Conservation (phyloP, 2,888 invertebrate species). For the Frankliniella intonsa region DNA sequence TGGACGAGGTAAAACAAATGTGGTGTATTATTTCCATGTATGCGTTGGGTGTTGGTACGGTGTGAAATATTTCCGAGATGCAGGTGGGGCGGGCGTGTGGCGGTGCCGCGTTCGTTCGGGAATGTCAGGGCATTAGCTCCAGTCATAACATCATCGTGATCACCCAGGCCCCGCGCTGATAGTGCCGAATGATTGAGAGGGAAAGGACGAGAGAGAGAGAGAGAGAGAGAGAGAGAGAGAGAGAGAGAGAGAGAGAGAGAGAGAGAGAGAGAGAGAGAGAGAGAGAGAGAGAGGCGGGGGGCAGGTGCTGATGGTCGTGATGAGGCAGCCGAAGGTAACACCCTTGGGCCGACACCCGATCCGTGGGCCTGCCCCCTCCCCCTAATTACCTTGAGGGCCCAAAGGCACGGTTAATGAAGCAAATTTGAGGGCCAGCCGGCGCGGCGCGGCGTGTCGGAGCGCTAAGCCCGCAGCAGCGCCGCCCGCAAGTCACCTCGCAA, state of each 20-base stretch:
- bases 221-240: constrained; percentile 32
- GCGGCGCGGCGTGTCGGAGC: not conserved
- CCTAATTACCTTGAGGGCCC: not conserved
- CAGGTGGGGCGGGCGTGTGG: too few species aligned
- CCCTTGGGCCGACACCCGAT: not conserved
- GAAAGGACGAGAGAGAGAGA: constrained; percentile 31
- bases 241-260: constrained; percentile 35
- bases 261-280: constrained; percentile 41
- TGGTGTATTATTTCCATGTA: too few species aligned
- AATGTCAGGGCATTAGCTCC: too few species aligned
- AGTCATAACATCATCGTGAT: too few species aligned
- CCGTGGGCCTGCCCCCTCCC: not conserved
- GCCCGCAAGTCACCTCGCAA: not conserved
- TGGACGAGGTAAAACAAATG: too few species aligned
- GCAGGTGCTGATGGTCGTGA: not conserved
- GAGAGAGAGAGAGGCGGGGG: constrained; percentile 41
- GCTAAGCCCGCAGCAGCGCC: not conserved
- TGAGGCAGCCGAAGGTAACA: not conserved
- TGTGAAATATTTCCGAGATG: too few species aligned
- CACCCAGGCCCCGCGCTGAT: too few species aligned
- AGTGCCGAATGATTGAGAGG: not conserved
- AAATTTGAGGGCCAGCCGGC: not conserved
- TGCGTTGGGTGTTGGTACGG: too few species aligned
- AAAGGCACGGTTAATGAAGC: not conserved
- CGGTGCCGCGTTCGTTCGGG: too few species aligned